These are phyloP conservation scores for Conomelus anceps DNA, from an alignment of 2,888 invertebrate species.

Conservation along the genomic window DNA sequence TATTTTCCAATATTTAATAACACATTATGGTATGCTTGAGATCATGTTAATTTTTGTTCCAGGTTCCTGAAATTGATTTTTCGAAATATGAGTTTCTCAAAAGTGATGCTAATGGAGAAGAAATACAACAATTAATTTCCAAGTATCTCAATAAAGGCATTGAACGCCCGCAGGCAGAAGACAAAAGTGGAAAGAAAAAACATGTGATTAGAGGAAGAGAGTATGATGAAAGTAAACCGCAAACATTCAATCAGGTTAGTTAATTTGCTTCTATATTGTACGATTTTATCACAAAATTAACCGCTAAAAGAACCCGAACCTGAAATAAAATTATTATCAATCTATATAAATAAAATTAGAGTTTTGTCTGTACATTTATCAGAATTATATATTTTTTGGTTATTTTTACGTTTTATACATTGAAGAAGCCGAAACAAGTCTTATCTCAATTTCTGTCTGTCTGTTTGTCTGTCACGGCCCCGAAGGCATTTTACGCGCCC, in stretches of 20 bases:
- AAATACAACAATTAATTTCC: neutral
- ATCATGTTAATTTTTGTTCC: slow-evolving; percentile 28
- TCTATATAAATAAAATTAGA: too few species aligned
- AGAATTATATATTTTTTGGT: too few species aligned
- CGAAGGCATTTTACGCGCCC: too few species aligned
- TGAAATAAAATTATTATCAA: too few species aligned
- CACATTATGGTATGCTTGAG: neutral
- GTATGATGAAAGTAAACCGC: slow-evolving; percentile 63
- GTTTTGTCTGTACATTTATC: too few species aligned
- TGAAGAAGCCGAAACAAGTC: too few species aligned
- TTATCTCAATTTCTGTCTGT: too few species aligned
- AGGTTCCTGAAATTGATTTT: slow-evolving; percentile 65
- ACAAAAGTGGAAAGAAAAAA: slow-evolving; percentile 13
- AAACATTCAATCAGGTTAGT: slow-evolving; percentile 59
- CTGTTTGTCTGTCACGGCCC: too few species aligned
- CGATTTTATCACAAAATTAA: neutral
- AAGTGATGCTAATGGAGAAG: neutral
- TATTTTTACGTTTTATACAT: too few species aligned
- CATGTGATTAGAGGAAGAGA: slow-evolving; percentile 56
- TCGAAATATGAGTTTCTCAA: slow-evolving; percentile 52
- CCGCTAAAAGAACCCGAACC: too few species aligned
- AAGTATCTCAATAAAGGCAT: neutral
- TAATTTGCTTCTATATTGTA: neutral
- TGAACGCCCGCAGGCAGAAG: neutral
- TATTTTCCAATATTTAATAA: neutral